Evolutionary conservation across 2,797 vertebrate genomes (phyloP), one percentile per base, ranked within the genome.

Genomic region (Sebastes iracundus): DNA sequence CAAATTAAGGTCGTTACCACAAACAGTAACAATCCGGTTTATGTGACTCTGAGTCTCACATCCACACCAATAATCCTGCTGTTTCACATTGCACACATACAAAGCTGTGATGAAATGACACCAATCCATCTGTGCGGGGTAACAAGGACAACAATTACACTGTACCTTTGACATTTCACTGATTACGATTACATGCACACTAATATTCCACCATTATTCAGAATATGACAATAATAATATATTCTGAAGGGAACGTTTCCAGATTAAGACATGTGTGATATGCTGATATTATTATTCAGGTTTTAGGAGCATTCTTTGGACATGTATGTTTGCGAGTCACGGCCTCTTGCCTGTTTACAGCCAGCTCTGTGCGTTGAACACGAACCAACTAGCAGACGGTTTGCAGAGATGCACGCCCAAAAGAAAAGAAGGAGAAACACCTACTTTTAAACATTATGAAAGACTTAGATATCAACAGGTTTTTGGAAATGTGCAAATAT

Each of bases 1-100:
- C 63, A 33, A 81, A 83, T 90, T 83, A 81, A 77, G 80, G 67
- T 49, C 63, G 66, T 84, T 87, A 72, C 67, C 52, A 27, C 3
- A 4, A 75, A 82, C 80, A 59, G 22, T 53, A 79, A 76, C 83
- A 75, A 70, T 83, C 69, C 79, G 20, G 55, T 46, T 77, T 52
- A 72, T 83, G 78, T 33, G 70, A 72, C 20, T 58, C 22, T 32
- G 13, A 49, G 42, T 55, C 46, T 75, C 30, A 38, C 63, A 60
- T 70, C 13, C 4, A 27, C 1, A 64, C 13, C 42, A 65, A 76
- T 74, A 68, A 8, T 42, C 63, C 66, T 49, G 23, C 63, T 60
- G 59, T 72, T 80, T 82, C 53, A 58, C n/a, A 87, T 61, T 5
- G 42, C 42, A 18, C 42, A 25, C 53, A 59, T 13, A 25, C 70